These are phyloP conservation scores for Corythornis leucogaster DNA, from an alignment of 2,797 vertebrate species.

Conservation along the genomic window DNA sequence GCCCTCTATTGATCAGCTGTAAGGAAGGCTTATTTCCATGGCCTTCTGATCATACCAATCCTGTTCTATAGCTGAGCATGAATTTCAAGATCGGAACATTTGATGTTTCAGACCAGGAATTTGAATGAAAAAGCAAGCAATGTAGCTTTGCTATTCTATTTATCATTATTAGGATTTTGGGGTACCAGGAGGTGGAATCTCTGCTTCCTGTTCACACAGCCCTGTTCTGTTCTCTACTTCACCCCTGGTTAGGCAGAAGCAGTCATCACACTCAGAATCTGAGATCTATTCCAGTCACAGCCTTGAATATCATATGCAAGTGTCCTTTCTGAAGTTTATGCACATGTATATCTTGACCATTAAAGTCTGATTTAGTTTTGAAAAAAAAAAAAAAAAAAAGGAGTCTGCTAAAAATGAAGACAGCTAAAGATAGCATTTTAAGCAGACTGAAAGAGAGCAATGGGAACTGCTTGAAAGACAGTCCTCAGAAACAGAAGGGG, in stretches of 20 bases:
- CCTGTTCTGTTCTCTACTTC: neutral
- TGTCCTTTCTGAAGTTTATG: neutral
- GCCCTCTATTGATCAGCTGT: neutral
- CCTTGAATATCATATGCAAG: neutral
- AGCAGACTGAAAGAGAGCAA: slow-evolving; percentile 58
- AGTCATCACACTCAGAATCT: neutral
- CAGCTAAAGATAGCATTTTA: slow-evolving; percentile 53
- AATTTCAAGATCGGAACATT: neutral
- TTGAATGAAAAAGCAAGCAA: neutral
- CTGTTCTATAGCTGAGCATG: neutral
- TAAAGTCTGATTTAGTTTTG: slow-evolving; percentile 8
- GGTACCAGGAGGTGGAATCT: neutral
- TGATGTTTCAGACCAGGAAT: neutral
- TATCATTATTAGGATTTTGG: neutral
- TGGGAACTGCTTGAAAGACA: slow-evolving; percentile 38
- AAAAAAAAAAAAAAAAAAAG: neutral
- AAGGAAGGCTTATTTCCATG: neutral
- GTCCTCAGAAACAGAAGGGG: slow-evolving; percentile 20
- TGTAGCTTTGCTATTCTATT: neutral
- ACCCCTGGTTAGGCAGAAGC: neutral
- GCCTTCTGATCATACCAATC: neutral
- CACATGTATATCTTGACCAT: neutral
- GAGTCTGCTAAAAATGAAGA: slow-evolving; percentile 43
- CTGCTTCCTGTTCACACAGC: neutral
- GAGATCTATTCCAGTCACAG: neutral